Percentiles rank a stretch among this genome's conserved stretches.
phyloP scores from a whole-genome alignment of 1,140 invertebrate species.

The Tetramorium parvispinum region DNA sequence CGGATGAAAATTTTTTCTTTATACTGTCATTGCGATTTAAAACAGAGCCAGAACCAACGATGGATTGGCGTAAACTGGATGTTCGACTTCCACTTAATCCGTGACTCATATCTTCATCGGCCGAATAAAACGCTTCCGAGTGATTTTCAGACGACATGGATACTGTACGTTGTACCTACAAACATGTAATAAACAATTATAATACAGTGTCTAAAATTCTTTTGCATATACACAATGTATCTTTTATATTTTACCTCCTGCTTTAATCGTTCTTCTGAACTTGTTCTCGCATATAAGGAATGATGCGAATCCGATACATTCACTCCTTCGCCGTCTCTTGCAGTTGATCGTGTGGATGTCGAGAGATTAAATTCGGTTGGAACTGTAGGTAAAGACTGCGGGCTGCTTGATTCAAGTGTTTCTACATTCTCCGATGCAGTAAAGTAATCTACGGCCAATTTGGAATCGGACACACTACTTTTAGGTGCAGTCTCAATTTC shows the following conservation, averaged over 20 bases:
- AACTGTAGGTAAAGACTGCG: constrained; percentile 78
- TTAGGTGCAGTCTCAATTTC: constrained; percentile 87
- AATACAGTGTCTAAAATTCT: neutral
- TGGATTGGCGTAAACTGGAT: constrained; percentile 89
- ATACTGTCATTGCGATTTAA: constrained; percentile 84
- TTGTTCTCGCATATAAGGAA: constrained; percentile 86
- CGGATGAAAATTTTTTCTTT: constrained; percentile 86
- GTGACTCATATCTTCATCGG: constrained; percentile 93
- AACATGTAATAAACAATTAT: constrained; percentile 5
- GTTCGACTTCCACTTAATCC: constrained; percentile 85
- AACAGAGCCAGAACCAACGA: constrained; percentile 85
- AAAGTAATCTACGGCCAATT: constrained; percentile 91
- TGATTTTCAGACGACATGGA: constrained; percentile 95
- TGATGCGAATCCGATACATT: constrained; percentile 88
- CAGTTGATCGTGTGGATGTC: constrained; percentile 76
- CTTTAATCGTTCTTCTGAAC: constrained; percentile 86
- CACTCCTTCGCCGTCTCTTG: constrained; percentile 82
- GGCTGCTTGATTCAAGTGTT: constrained; percentile 77
- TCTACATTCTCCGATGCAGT: constrained; percentile 78
- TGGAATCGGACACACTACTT: constrained; percentile 92
- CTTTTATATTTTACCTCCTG: constrained; percentile 79
- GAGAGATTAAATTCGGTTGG: constrained; percentile 79
- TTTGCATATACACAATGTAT: neutral
- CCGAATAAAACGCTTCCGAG: constrained; percentile 95
- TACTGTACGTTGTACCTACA: constrained; percentile 91